Evolutionary conservation across 2,888 invertebrate genomes (phyloP), one percentile per base, ranked within the genome.

Genomic region (Dryadula phaetusa): DNA sequence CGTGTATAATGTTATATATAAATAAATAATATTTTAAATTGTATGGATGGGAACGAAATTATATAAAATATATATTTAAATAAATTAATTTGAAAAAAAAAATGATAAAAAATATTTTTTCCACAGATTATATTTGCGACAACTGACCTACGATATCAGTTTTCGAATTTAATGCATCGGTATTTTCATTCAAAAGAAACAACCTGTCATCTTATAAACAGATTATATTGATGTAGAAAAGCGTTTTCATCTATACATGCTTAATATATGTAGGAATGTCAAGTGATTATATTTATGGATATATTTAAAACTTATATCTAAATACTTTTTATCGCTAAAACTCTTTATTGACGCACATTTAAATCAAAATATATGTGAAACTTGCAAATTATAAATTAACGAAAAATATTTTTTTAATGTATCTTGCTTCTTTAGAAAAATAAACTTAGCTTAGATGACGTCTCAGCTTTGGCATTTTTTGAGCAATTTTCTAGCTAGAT

Each of bases 1-100:
- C 76, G 40, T 73, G 70, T 62, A 67, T 73, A 53, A 14, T 28
- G 3, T 1, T 40, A 37, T 49, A 25, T 56, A 25, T 56, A 22
- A 56, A 56, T 40, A 56, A n/a, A 40, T 54, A 25, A 4, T 56
- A 56, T 56, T 40, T 40, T n/a, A 40, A 56, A 40, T 25, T 56
- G 22, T 40, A 56, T 22, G 34, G 8, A 25, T 7, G 16, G 0
- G 42, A 42, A 16, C 28, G n/a, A 52, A 28, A n/a, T 7, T 10
- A 28, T 40, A 40, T 10, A 25, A 56, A 40, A 56, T 54, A 28
- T 16, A 47, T 7, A n/a, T n/a, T n/a, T n/a, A n/a, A n/a, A n/a
- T n/a, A n/a, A n/a, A n/a, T n/a, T n/a, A n/a, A n/a, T n/a, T n/a
- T n/a, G n/a, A n/a, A n/a, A n/a, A n/a, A n/a, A n/a, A n/a, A n/a